Evolutionary conservation across 2,888 invertebrate genomes (phyloP), one percentile per base, ranked within the genome.

Genomic region (Perizoma affinitatum): DNA sequence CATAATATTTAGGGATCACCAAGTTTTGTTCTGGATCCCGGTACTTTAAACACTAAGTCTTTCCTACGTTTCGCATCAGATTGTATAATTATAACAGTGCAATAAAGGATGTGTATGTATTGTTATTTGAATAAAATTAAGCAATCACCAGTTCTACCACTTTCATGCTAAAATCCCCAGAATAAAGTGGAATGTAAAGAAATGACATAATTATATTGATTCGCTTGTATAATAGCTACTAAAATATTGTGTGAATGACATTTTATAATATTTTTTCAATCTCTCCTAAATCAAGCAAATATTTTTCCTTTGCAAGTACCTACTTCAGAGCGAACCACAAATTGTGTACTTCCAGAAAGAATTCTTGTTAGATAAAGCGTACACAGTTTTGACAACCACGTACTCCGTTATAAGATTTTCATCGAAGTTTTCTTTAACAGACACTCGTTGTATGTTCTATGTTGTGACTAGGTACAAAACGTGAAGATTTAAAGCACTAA

Each of bases 331-430:
- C 8, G 40, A 22, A 22, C 43, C 33, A 42, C 49, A 38, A 36
- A 53, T 36, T 40, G 36, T 43, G 55, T 52, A 54, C 46, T 54
- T 22, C 43, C 10, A 41, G 40, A 58, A 54, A 61, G 43, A 43
- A 43, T 63, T 61, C 62, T 54, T 49, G 50, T 59, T 49, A 46
- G 46, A 63, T 58, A 66, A 54, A 54, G 47, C 53, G 59, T 46
- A 59, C 52, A 66, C 70, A 66, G 69, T 67, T 77, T 75, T 76
- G 78, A 80, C 73, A 78, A 69, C 77, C 80, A 82, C 79, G 78
- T 80, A 78, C 72, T 68, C 65, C 68, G 73, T 72, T 79, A 75
- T 63, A 71, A 61, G 73, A 78, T 74, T 81, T 80, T 75, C 69
- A 73, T 75, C 65, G 63, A 76, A 82, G 68, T 75, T 81, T 75